Percentiles rank a stretch among this genome's conserved stretches.
Conservation (phyloP, 92 coral and sea anemone genomes). For the Zoanthus solanderi region DNA sequence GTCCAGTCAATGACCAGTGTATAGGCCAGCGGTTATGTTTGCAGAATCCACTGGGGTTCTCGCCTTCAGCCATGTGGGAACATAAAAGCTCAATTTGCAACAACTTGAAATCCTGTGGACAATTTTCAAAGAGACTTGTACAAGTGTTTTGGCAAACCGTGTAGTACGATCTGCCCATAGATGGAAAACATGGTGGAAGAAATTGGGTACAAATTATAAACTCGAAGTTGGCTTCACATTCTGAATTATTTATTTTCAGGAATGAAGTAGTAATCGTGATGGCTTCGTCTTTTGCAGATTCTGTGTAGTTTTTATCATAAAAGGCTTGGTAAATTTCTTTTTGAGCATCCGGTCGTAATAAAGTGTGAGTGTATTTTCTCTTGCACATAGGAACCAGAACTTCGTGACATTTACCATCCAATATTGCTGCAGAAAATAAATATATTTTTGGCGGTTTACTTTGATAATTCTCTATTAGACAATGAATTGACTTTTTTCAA, state of each 20-base stretch:
- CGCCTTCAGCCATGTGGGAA: conserved; percentile 5
- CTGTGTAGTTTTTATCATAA: conserved; percentile 34
- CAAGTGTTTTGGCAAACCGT: conserved; percentile 12
- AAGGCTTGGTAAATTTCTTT: not conserved
- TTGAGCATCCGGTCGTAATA: not conserved
- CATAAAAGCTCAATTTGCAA: not conserved
- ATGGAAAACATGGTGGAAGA: conserved; percentile 28
- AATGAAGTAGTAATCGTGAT: not conserved
- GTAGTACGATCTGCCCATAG: conserved; percentile 16
- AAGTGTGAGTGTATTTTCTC: conserved; percentile 6
- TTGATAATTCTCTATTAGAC: too few relatives aligned
- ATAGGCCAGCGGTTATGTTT: conserved; percentile 18
- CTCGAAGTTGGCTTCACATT: not conserved
- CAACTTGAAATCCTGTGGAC: not conserved
- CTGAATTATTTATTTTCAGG: not conserved
- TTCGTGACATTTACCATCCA: conserved; percentile 25
- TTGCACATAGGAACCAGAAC: conserved; percentile 22
- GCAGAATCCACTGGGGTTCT: conserved; percentile 18
- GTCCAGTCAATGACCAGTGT: not conserved
- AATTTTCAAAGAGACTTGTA: not conserved
- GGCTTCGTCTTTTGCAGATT: not conserved
- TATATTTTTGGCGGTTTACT: not conserved
- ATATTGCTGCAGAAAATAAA: not conserved
- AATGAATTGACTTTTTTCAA: too few relatives aligned
- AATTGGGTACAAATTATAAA: not conserved